Evolutionary conservation across 1,140 invertebrate species (phyloP), one percentile per base, ranked within the genome.

Genomic region (Phymorhynchus buccinoides): DNA sequence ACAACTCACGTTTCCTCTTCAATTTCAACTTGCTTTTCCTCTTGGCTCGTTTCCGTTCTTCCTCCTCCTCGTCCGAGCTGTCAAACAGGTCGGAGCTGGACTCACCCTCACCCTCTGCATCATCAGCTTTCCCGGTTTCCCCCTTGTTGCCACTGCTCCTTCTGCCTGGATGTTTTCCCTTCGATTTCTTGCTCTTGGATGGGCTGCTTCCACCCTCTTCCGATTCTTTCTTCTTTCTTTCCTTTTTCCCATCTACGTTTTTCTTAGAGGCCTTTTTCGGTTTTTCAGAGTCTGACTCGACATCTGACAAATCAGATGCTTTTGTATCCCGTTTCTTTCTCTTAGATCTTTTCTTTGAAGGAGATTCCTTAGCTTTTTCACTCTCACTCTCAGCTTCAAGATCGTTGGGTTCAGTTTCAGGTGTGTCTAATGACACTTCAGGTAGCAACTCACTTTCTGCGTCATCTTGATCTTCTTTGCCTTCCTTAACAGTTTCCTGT

Each of bases 381-480:
- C 4, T 71, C 1, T n/a, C 22, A 75, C 39, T 32, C 42, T 83
- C 39, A 27, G 27, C 44, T 35, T 39, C 77, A 37, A 12, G 14
- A 80, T 52, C 42, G 39, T 62, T 35, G n/a, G n/a, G 3, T 4
- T 81, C 27, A 35, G 42, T 71, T 80, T 30, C 42, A 62, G 18
- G 1, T 32, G 14, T 56, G 18, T 42, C 81, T 44, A 83, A 83
- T n/a, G 66, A 71, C 18, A 73, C 48, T 88, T 91, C 71, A 18
- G 90, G 85, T 77, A 89, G 87, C 18, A 92, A 91, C 42, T 92
- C 88, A 85, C 78, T 52, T 18, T 83, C 62, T 4, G 79, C 68
- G 30, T 81, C 62, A 41, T 79, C 44, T 9, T 39, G 0, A 1
- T 27, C 37, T 42, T 78, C 84, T n/a, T 81, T 88, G 4, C 83